Conservation (phyloP, 1,140 invertebrate species). For the Pseudomyrmex concolor region DNA sequence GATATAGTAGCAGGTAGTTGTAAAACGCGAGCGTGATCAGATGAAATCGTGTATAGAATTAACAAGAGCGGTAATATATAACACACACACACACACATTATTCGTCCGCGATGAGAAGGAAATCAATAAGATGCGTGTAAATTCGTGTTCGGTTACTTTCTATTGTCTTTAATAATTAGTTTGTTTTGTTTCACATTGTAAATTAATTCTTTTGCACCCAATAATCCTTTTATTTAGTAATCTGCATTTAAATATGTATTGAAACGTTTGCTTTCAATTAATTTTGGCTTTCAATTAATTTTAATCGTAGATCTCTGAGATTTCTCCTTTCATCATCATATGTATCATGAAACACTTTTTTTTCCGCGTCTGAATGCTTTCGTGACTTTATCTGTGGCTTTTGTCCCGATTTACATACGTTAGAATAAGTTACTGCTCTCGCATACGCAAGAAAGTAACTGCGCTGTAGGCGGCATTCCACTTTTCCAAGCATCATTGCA, state of each 20-base stretch:
- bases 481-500: constrained; percentile 49
- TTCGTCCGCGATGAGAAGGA: constrained; percentile 6
- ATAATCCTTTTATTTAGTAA: not conserved
- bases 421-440: constrained; percentile 52
- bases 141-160: not conserved
- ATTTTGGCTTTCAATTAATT: constrained; percentile 18
- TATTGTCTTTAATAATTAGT: not conserved
- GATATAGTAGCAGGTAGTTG: constrained; percentile 18
- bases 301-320: not conserved
- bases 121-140: constrained; percentile 4
- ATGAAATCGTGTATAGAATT: constrained; percentile 29
- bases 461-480: constrained; percentile 50
- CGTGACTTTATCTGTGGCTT: constrained; percentile 38
- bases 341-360: constrained; percentile 41
- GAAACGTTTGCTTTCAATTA: constrained; percentile 5
- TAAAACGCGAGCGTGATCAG: constrained; percentile 29
- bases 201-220: not conserved
- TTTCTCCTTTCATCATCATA: constrained; percentile 4
- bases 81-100: not conserved
- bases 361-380: constrained; percentile 50
- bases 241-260: not conserved
- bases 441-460: constrained; percentile 30
- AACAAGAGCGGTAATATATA: constrained; percentile 7
- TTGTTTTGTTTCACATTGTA: not conserved
- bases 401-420: constrained; percentile 49